These are phyloP conservation scores for Terrapene triunguis DNA, from an alignment of 2,113 vertebrate species.

Conservation along the genomic window DNA sequence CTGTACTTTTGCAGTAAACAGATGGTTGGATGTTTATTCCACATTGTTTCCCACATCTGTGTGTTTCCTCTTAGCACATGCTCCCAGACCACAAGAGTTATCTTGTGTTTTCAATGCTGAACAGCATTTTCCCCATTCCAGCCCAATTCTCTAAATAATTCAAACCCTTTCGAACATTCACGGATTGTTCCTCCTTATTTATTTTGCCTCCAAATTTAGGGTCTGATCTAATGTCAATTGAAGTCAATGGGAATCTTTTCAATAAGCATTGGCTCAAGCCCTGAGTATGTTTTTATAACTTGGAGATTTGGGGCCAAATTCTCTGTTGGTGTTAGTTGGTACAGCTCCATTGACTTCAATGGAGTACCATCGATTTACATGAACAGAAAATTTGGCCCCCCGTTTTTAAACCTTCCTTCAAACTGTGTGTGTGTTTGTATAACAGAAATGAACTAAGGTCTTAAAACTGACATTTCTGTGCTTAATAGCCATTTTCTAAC, in stretches of 20 bases:
- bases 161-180: slow-evolving; percentile 26
- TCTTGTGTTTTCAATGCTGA: slow-evolving; percentile 33
- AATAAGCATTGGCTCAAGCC: not conserved
- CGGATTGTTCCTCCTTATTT: slow-evolving; percentile 19
- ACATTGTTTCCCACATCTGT: slow-evolving; percentile 44
- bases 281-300: not conserved
- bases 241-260: not conserved
- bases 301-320: not conserved
- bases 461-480: not conserved
- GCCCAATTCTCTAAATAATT: not conserved
- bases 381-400: not conserved
- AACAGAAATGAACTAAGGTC: not conserved
- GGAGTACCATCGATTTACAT: not conserved
- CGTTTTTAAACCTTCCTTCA: not conserved
- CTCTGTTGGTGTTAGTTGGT: not conserved
- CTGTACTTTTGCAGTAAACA: slow-evolving; percentile 11
- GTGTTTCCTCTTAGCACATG: slow-evolving; percentile 11
- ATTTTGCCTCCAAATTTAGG: slow-evolving; percentile 17
- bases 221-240: not conserved
- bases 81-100: slow-evolving; percentile 19
- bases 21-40: slow-evolving; percentile 25
- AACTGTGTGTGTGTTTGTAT: not conserved
- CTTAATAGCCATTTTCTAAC: not conserved
- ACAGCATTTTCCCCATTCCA: slow-evolving; percentile 25
- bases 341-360: not conserved